Conservation (phyloP, 1,140 invertebrate species). For the Octopus bimaculoides region DNA sequence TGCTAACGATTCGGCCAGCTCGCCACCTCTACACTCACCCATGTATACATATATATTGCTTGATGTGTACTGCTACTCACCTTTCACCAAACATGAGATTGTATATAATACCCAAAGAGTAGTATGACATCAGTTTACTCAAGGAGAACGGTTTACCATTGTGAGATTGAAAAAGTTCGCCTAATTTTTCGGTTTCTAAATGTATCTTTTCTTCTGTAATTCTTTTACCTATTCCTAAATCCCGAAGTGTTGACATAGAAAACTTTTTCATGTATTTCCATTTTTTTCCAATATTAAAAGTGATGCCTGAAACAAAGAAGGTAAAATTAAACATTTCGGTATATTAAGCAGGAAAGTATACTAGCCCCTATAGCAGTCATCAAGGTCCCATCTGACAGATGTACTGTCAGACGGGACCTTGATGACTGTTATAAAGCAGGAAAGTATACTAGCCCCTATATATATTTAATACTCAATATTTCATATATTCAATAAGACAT, state of each 20-base stretch:
- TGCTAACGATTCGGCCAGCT: no score
- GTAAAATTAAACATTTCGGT: no score
- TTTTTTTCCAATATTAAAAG: conserved; percentile 84
- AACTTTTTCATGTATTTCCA: conserved; percentile 92
- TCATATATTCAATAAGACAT: no score
- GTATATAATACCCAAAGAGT: conserved; percentile 33
- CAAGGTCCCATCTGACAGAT: no score
- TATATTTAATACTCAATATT: no score
- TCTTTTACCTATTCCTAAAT: conserved; percentile 69
- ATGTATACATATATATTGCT: no score
- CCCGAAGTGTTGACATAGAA: conserved; percentile 79
- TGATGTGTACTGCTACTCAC: conserved; percentile 5
- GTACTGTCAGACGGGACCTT: no score
- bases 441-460: no score
- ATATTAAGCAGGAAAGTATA: no score
- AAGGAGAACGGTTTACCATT: conserved; percentile 14
- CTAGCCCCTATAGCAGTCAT: no score
- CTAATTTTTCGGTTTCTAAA: conserved; percentile 20
- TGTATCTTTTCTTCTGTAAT: conserved; percentile 26
- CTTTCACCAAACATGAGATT: conserved; percentile 29
- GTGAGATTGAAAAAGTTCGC: not conserved
- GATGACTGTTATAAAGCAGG: no score
- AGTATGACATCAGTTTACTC: conserved; percentile 20
- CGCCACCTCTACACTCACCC: no score
- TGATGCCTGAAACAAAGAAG: conserved; percentile 65